These are phyloP conservation scores for Lagodon rhomboides DNA, from an alignment of 2,797 vertebrate species.

Conservation along the genomic window DNA sequence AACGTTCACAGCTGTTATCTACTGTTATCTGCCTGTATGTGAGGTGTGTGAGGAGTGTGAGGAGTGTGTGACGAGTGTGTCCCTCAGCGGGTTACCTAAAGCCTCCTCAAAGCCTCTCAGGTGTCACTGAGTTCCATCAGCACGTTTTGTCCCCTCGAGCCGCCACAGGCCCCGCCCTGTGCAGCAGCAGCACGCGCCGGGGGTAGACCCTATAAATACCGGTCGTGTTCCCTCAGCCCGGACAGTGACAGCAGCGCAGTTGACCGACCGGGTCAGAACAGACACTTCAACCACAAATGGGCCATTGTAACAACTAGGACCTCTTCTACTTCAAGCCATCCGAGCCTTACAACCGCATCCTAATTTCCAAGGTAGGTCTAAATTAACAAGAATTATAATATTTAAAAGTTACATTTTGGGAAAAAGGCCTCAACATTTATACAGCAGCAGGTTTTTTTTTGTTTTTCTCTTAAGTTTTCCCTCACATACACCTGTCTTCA, in stretches of 20 bases:
- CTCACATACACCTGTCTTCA: background rate
- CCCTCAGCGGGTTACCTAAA: conserved; percentile 23
- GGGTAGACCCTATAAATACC: conserved; percentile 63
- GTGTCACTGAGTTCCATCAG: conserved; percentile 28
- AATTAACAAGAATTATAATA: background rate
- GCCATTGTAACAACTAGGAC: conserved; percentile 50
- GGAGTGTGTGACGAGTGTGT: too few relatives aligned
- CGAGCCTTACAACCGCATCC: conserved; percentile 60
- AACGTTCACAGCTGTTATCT: background rate
- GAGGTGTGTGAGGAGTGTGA: background rate
- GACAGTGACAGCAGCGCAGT: background rate
- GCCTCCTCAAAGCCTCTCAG: background rate
- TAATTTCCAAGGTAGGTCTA: conserved; percentile 63
- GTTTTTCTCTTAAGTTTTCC: background rate
- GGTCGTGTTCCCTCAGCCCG: accelerated
- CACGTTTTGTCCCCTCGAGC: conserved; percentile 43
- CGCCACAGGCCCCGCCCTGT: conserved; percentile 37
- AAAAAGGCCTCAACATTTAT: background rate
- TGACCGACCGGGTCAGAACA: conserved; percentile 34
- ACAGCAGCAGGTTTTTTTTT: too few relatives aligned
- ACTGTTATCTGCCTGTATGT: too few relatives aligned
- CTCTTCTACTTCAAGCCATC: conserved; percentile 65
- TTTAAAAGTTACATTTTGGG: background rate
- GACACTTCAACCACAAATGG: conserved; percentile 79
- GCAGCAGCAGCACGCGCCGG: background rate